These are phyloP conservation scores for Yponomeuta evonymella DNA, from an alignment of 2,888 invertebrate genomes.

Conservation along the genomic window DNA sequence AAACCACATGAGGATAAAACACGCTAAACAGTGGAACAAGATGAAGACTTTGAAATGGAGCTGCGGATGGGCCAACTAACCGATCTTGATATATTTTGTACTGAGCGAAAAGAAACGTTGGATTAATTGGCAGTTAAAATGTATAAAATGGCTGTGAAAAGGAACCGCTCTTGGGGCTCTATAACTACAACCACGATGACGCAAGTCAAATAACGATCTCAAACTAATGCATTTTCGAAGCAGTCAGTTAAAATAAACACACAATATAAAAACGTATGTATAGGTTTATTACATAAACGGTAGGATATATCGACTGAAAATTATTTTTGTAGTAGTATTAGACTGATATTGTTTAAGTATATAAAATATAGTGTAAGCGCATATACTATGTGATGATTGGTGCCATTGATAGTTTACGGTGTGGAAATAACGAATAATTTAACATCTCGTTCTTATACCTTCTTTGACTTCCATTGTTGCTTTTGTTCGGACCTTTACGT, in stretches of 20 bases:
- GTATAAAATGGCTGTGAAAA: conserved; percentile 40
- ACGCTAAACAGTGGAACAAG: conserved; percentile 86
- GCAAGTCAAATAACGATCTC: conserved; percentile 51
- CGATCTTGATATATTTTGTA: conserved; percentile 17
- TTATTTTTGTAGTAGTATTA: conserved; percentile 75
- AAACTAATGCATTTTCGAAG: conserved; percentile 56
- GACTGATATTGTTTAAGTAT: conserved; percentile 70
- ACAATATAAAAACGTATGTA: conserved; percentile 38
- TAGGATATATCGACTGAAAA: conserved; percentile 73
- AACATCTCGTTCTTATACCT: conserved; percentile 52
- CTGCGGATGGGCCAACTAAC: conserved; percentile 69
- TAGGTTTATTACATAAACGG: conserved; percentile 33
- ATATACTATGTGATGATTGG: conserved; percentile 74
- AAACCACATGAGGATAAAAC: conserved; percentile 91
- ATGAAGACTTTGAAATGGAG: conserved; percentile 89
- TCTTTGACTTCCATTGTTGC: conserved; percentile 69
- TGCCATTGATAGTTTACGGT: conserved; percentile 74
- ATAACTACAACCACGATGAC: conserved; percentile 23
- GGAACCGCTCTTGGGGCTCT: conserved; percentile 29
- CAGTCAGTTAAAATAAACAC: conserved; percentile 38
- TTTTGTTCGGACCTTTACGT: conserved; percentile 26
- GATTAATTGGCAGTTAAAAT: neutral
- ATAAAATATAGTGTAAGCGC: conserved; percentile 27
- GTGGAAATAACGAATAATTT: conserved; percentile 51
- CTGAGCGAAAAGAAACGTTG: neutral